Conservation (phyloP, 2,113 vertebrate genomes). For the Malaclemys terrapin region DNA sequence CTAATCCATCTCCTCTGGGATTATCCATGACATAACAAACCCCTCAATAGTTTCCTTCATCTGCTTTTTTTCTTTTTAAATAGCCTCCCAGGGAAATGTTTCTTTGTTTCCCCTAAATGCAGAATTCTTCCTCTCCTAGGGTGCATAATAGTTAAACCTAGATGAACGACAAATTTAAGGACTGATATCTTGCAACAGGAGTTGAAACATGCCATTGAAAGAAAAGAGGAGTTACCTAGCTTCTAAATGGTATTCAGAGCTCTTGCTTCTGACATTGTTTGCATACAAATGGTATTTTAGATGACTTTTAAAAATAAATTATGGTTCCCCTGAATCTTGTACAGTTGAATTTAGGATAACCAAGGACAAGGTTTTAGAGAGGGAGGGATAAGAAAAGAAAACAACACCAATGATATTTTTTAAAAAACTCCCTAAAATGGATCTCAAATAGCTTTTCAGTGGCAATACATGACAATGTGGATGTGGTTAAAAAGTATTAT, state of each 20-base stretch:
- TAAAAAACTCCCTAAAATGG: not conserved
- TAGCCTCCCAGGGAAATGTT: not conserved
- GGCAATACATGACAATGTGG: not conserved
- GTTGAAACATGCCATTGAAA: not conserved
- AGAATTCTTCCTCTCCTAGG: not conserved
- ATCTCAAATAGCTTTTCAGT: conserved; percentile 7
- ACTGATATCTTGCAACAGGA: not conserved
- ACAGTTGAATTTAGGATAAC: not conserved
- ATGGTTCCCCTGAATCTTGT: not conserved
- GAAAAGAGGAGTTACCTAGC: not conserved
- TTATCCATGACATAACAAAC: not conserved
- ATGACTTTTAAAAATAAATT: not conserved
- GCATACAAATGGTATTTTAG: not conserved
- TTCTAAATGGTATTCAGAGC: not conserved
- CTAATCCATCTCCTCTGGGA: not conserved
- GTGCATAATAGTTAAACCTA: not conserved
- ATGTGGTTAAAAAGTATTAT: not conserved
- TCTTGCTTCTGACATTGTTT: not conserved
- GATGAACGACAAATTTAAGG: not conserved
- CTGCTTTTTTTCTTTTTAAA: not conserved
- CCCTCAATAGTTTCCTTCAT: not conserved
- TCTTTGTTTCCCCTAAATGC: not conserved
- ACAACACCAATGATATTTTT: not conserved
- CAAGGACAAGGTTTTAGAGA: not conserved
- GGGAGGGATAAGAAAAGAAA: not conserved